Percentiles rank a stretch among this genome's conserved stretches.
Conservation (phyloP, 2,797 vertebrate genomes). For the Chaunax sp. region DNA sequence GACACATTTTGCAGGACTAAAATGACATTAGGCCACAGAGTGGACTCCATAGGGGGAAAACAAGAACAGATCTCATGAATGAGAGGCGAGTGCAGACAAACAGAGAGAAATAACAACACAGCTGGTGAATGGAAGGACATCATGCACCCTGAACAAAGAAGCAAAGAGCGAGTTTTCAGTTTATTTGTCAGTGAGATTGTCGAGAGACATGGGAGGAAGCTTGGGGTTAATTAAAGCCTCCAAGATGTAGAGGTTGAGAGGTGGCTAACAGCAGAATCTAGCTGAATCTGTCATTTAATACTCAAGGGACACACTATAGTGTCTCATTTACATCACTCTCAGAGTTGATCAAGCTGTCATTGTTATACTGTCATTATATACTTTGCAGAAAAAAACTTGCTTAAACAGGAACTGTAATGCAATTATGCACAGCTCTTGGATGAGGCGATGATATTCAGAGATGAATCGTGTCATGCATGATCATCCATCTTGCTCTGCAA, state of each 20-base stretch:
- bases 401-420: too few relatives aligned
- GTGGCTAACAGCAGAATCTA: conserved; percentile 24
- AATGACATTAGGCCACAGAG: conserved; percentile 11
- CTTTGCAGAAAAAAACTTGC: too few relatives aligned
- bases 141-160: conserved; percentile 4
- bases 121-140: conserved; percentile 2
- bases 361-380: too few relatives aligned
- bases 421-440: too few relatives aligned
- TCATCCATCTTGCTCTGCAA: too few relatives aligned
- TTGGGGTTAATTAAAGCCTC: conserved; percentile 72
- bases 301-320: conserved; percentile 28
- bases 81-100: conserved; percentile 26
- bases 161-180: conserved; percentile 7
- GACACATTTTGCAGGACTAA: conserved; percentile 6
- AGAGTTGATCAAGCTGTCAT: conserved; percentile 54
- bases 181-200: conserved; percentile 29
- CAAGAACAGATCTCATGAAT: conserved; percentile 20
- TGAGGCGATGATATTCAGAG: too few relatives aligned
- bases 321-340: conserved; percentile 61
- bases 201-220: conserved; percentile 27
- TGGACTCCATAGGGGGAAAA: background rate
- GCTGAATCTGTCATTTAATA: conserved; percentile 52
- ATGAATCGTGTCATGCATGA: too few relatives aligned
- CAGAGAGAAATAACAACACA: conserved; percentile 11
- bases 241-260: conserved; percentile 53